Conservation (phyloP, 2,113 vertebrate species). For the Neotoma lepida region DNA sequence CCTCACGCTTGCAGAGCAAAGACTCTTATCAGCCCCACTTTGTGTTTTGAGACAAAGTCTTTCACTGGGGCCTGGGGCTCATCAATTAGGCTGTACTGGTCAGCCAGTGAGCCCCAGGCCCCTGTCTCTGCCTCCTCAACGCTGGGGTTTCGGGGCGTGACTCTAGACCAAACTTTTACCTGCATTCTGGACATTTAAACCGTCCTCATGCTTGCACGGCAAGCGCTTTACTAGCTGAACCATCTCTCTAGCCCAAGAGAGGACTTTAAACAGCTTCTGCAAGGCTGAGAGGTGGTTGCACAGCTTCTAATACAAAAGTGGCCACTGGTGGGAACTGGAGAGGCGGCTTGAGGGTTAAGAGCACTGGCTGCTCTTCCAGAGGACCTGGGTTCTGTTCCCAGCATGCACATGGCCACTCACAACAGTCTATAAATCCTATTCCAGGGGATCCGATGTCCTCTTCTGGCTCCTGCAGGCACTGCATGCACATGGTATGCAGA, state of each 20-base stretch:
- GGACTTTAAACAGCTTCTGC: not conserved
- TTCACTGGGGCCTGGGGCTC: not conserved
- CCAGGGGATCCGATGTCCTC: not conserved
- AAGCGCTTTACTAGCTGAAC: not conserved
- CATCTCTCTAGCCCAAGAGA: not conserved
- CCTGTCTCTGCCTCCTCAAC: not conserved
- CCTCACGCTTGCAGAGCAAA: not conserved
- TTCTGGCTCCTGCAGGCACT: not conserved
- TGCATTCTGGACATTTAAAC: not conserved
- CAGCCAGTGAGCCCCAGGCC: not conserved
- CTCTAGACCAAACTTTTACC: not conserved
- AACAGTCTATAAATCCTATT: not conserved
- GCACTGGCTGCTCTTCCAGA: not conserved
- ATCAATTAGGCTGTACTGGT: too few relatives aligned
- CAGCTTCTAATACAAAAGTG: not conserved
- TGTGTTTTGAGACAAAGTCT: not conserved
- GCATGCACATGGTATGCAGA: too few relatives aligned
- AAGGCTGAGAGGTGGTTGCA: not conserved
- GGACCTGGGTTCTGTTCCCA: not conserved
- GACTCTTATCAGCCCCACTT: too few relatives aligned
- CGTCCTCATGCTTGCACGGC: rapidly evolving
- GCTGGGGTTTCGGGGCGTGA: not conserved
- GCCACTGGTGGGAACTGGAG: not conserved
- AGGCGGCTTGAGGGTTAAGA: not conserved
- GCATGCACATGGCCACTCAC: not conserved